A percentile compares a stretch with the other conserved stretches of the same genome.
phyloP scores from a whole-genome alignment of 2,797 vertebrate species.

The Salmo trutta region DNA sequence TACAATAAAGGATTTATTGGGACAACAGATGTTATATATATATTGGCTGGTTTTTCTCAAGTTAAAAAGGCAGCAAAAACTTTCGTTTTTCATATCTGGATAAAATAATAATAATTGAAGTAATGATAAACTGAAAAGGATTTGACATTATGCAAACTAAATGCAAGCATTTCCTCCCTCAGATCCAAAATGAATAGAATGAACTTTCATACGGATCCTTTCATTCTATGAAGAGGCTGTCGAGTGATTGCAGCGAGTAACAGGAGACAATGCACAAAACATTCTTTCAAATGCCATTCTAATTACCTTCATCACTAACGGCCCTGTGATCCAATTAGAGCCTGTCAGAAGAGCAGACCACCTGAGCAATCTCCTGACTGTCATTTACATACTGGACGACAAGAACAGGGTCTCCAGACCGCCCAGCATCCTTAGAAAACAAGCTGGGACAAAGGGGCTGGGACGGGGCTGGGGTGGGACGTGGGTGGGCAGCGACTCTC shows the following conservation, averaged over 20 bases:
- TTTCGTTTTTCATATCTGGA: not conserved
- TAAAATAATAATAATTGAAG: not conserved
- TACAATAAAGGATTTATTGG: not conserved
- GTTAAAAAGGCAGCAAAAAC: not conserved
- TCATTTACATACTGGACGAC: constrained; percentile 30
- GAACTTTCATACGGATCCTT: constrained; percentile 35
- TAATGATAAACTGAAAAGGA: not conserved
- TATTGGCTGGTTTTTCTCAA: not conserved
- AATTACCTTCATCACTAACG: constrained; percentile 43
- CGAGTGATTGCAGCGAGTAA: constrained; percentile 20
- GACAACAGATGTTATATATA: not conserved
- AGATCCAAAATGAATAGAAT: constrained; percentile 39
- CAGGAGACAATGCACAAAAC: constrained; percentile 21
- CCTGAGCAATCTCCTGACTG: constrained; percentile 35
- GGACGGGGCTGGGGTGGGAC: not conserved
- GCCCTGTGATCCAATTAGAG: constrained; percentile 43
- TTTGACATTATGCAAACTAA: constrained; percentile 33
- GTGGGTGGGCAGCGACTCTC: not conserved
- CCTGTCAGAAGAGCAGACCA: constrained; percentile 25
- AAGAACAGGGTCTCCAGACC: not conserved
- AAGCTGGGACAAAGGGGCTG: not conserved
- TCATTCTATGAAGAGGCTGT: constrained; percentile 39
- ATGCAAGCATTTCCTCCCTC: constrained; percentile 17
- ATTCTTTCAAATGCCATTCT: constrained; percentile 39
- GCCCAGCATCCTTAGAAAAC: constrained; percentile 7